Evolutionary conservation across 1,140 invertebrate species (phyloP).

Genomic region (Sycophila sp.): DNA sequence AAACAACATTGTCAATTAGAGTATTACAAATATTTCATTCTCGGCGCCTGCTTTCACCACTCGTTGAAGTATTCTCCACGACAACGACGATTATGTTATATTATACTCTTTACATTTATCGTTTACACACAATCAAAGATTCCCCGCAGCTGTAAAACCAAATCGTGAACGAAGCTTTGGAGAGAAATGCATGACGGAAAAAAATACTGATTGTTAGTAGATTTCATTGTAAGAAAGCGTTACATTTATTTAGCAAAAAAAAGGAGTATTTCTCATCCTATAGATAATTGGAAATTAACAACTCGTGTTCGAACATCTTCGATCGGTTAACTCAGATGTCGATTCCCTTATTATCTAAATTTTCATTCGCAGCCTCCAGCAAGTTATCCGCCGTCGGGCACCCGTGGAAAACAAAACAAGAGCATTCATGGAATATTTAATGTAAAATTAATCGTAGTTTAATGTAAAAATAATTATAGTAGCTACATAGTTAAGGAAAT

Average conservation of each 20-base stretch:
- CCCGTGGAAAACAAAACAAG: too few species aligned
- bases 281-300: constrained; percentile 58
- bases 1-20: constrained; percentile 22
- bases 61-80: too few species aligned
- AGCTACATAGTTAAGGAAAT: too few species aligned
- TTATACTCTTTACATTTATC: background rate
- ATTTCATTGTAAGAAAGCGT: constrained; percentile 57
- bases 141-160: background rate
- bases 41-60: too few species aligned
- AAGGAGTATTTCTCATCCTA: constrained; percentile 42
- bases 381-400: constrained; percentile 54
- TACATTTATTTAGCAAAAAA: constrained; percentile 63
- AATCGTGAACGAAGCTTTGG: constrained; percentile 18
- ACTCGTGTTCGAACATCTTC: constrained; percentile 46
- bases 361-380: constrained; percentile 42
- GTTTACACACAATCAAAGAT: background rate
- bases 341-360: constrained; percentile 14
- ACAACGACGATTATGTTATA: background rate
- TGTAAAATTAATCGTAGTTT: background rate
- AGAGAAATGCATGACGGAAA: constrained; percentile 35
- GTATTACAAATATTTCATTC: too few species aligned
- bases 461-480: background rate
- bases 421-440: background rate
- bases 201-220: constrained; percentile 59
- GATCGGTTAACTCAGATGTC: constrained; percentile 42